Evolutionary conservation across 2,113 vertebrate species (phyloP), one percentile per base, ranked within the genome.

Genomic region (Butorides virescens): DNA sequence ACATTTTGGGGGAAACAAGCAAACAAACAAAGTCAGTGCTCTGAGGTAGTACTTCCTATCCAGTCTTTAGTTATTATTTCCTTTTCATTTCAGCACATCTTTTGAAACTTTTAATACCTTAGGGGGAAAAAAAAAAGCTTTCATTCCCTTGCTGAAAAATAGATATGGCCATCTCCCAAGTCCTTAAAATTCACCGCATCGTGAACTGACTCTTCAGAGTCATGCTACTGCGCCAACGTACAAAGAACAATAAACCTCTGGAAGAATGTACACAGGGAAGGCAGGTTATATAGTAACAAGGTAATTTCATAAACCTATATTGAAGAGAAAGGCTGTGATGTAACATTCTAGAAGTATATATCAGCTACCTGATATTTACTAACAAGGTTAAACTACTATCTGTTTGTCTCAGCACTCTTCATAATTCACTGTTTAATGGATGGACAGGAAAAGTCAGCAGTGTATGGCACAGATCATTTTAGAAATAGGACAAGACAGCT

Each of bases 61-160:
- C 88, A 94, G 95, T 93, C 95, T 97, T 97, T 97, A 97, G 97
- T 97, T 98, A 97, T 94, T 95, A 95, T 97, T 97, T 97, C 97
- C 96, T 95, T 95, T 96, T 96, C 94, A 95, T 89, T 95, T 97
- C 96, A 96, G 96, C 97, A 95, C 95, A 86, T 95, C 90, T 96
- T 97, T 97, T 96, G 97, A 97, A 98, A 97, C 90, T 93, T 96
- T 91, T 90, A 92, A 90, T 88, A 95, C 80, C 76, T 89, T 91
- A 2, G 36, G 36, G 55, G 36, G 8, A 10, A 5, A 6, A 37
- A 79, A 79, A 90, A 91, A 91, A 92, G 59, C 74, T 96, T 96
- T 95, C 97, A 97, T 94, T 98, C 97, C 97, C 98, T 97, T 92
- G 94, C 92, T 97, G 95, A 97, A 96, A 98, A 96, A 96, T 89